Percentiles rank a stretch among this genome's conserved stretches.
These are phyloP conservation scores for Sinelater perroti DNA, from an alignment of 2,888 invertebrate species.

Conservation along the genomic window DNA sequence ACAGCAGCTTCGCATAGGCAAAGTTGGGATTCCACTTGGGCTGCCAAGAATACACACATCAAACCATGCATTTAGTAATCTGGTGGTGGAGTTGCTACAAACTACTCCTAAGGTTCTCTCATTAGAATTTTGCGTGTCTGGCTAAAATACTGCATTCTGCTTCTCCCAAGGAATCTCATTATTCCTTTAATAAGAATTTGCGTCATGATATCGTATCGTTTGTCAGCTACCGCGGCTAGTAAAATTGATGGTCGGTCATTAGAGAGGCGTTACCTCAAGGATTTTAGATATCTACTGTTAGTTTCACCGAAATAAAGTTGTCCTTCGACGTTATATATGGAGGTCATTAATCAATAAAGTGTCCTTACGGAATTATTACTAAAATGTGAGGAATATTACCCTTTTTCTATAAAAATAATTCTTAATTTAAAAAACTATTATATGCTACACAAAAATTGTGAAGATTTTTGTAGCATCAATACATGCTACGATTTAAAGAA, in stretches of 20 bases:
- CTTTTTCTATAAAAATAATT: too few relatives aligned
- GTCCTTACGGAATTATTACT: too few relatives aligned
- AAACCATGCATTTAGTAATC: conserved; percentile 19
- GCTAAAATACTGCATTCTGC: neutral
- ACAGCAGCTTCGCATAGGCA: conserved; percentile 66
- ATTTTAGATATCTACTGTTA: too few relatives aligned
- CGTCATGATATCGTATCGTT: neutral
- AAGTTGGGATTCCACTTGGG: conserved; percentile 66
- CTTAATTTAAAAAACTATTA: too few relatives aligned
- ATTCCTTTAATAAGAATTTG: neutral
- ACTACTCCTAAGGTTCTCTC: neutral
- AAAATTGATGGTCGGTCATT: neutral
- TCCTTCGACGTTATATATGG: too few relatives aligned
- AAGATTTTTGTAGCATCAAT: too few relatives aligned
- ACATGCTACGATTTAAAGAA: too few relatives aligned
- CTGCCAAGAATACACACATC: conserved; percentile 48
- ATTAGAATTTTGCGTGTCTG: neutral
- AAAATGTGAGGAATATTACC: too few relatives aligned
- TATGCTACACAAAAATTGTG: too few relatives aligned
- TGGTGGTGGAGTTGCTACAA: neutral
- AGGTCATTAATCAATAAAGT: too few relatives aligned
- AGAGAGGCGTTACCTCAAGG: neutral
- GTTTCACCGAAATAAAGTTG: too few relatives aligned
- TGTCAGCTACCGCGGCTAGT: neutral
- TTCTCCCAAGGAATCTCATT: neutral